Percentiles rank a stretch among this genome's conserved stretches.
Conservation (phyloP, 2,888 invertebrate genomes). For the Aphelenchoides bicaudatus region DNA sequence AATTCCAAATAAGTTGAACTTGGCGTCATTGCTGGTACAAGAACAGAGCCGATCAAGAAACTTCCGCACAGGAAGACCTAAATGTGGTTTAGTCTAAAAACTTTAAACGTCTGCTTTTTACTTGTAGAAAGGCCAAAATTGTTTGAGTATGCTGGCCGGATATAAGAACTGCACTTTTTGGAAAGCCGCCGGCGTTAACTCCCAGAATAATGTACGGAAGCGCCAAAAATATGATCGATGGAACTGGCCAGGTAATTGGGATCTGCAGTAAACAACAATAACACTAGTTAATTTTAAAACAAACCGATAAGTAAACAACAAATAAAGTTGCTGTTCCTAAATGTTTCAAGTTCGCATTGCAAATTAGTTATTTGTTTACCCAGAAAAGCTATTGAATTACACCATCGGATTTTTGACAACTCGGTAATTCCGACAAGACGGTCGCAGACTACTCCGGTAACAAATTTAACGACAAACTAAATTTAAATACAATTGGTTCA, state of each 20-base stretch:
- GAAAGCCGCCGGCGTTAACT: slow-evolving; percentile 47
- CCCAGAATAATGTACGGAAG: slow-evolving; percentile 35
- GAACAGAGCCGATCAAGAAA: slow-evolving; percentile 29
- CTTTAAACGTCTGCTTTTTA: too few species aligned
- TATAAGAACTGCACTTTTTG: slow-evolving; percentile 42
- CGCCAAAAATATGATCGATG: slow-evolving; percentile 2
- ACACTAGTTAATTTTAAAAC: too few species aligned
- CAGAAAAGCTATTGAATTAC: slow-evolving; percentile 26
- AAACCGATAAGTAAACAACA: not conserved
- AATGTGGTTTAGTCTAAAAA: too few species aligned
- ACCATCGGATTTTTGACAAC: slow-evolving; percentile 18
- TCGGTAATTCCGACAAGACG: slow-evolving; percentile 13
- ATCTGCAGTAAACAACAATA: too few species aligned
- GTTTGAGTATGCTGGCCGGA: slow-evolving; percentile 43
- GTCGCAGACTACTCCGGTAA: slow-evolving; percentile 23
- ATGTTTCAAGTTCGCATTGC: too few species aligned
- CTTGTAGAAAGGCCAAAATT: slow-evolving; percentile 35
- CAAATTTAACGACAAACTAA: slow-evolving; percentile 29
- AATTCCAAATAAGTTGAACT: slow-evolving; percentile 22
- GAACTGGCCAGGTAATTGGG: slow-evolving; percentile 3
- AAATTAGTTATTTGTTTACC: too few species aligned
- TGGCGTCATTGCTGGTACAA: slow-evolving; percentile 41
- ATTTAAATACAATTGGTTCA: too few species aligned
- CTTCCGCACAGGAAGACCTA: slow-evolving; percentile 34
- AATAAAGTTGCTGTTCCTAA: slow-evolving; percentile 9